Base-by-base conservation (phyloP, 92 coral and sea anemone species). In the Paragorgia papillata region DNA sequence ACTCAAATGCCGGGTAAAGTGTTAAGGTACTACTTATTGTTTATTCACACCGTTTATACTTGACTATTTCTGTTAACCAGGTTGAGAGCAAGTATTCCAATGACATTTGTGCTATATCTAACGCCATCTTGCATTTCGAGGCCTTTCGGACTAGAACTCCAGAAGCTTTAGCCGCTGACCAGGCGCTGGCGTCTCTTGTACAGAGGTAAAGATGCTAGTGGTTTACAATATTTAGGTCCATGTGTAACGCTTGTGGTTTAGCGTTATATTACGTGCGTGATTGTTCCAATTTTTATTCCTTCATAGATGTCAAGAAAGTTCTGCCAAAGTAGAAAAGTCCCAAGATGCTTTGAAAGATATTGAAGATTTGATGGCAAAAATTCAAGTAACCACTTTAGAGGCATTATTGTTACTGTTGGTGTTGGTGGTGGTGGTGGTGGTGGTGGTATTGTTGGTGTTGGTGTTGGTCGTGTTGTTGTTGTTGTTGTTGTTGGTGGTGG, bases 91-190 rank as follows among this genome's bases (percentile, higher is more conserved):
- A 94, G 80, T 92, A 88, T 73, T 94, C 95, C 9, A 84, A 90
- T 67, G 98, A 94, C 31, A 88, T 94, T 56, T 85, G 97, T 69
- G 86, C 79, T 9, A 84, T 94, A 51, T 94, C 94, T 73, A 94
- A 94, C 76, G 95, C 98, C 69, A 83, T 91, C 77, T 64, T 94
- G 59, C 98, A 94, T 66, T 94, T 92, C 70, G 98, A 94, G 77
- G 85, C 96, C 20, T 80, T 93, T 31, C 89, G 96, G 4, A 87
- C 88, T 15, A 89, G 85, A 49, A 88, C 97, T 9, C 75, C 85
- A 43, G 97, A 93, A 44, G 97, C 91, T 41, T 57, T 81, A 4
- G 76, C 88, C 14, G 58, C 91, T 73, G 96, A 93, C 66, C 89
- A 87, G 37, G 84, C 90, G 30, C 76, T 94, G 82, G 84, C 83